These are phyloP conservation scores for Punctoribates punctum DNA, from an alignment of 2,888 invertebrate genomes.

Conservation along the genomic window DNA sequence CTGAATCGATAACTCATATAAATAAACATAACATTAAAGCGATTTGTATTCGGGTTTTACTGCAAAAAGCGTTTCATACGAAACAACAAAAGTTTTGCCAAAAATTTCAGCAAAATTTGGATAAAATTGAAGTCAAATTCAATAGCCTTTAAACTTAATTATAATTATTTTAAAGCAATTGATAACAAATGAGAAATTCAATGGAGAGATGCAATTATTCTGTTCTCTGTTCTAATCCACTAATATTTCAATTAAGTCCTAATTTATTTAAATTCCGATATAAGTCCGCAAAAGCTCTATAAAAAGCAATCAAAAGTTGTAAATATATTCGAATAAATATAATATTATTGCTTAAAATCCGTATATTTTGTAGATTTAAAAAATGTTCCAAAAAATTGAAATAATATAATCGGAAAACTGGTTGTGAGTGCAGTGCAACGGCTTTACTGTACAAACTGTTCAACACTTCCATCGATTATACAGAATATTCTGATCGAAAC, in stretches of 20 bases:
- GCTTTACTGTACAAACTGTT: neutral
- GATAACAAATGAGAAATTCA: no score
- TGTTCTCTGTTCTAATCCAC: no score
- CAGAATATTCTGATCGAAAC: neutral
- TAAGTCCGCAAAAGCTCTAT: slow-evolving; percentile 19
- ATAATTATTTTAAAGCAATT: slow-evolving; percentile 13
- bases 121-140: neutral
- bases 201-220: no score
- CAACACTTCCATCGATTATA: neutral
- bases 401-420: slow-evolving; percentile 7
- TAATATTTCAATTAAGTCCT: no score
- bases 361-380: no score
- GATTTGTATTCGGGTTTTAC: neutral
- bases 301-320: neutral
- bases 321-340: neutral
- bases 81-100: slow-evolving; percentile 30
- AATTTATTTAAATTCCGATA: no score
- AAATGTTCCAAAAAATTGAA: neutral
- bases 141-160: neutral
- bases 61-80: slow-evolving; percentile 26
- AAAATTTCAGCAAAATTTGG: neutral
- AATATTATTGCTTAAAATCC: slow-evolving; percentile 1
- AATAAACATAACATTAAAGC: slow-evolving; percentile 12
- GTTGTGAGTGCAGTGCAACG: neutral
- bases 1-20: neutral